Base-by-base conservation (phyloP, 2,888 invertebrate genomes). In the Heliconius ismenius region DNA sequence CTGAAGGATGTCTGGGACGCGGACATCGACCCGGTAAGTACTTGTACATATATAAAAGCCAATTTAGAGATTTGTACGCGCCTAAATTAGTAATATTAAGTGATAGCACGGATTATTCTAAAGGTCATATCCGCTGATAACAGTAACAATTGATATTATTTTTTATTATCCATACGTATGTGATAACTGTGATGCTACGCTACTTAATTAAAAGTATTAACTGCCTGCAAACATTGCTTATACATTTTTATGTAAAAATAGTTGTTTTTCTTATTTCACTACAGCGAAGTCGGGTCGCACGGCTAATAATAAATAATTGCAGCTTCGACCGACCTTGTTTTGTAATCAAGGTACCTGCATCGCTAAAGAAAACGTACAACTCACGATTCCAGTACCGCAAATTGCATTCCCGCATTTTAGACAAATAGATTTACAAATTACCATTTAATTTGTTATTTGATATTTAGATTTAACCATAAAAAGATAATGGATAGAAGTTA, bases 21-120 rank as follows among this genome's bases (percentile, higher is more conserved):
- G 85, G 97, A 97, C 94, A 95, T 97, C 88, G 97, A 97, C 94
- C 96, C 97, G 96, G 97, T 97, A 91, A 96, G 97, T 95, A n/a
- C 58, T 49, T 3, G 15, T 49, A 49, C 86, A 28, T 72, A 54
- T 49, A 70, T 49, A 24, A 64, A 68, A 76, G 58, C 43, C 43
- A 63, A 54, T 62, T 74, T 74, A 76, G 75, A 36, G 7, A 36
- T 58, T 32, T 32, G 24, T 15, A 58, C n/a, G 70, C 70, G 70
- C 70, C 70, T 58, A 70, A 70, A 70, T 32, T 36, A 24, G 32
- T 24, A 70, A 70, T 58, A 70, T 54, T 39, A 11, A 21, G 58
- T 70, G 58, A 58, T 32, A 70, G n/a, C 15, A 70, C 32, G 60
- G 26, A 75, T 70, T 49, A 24, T 21, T 64, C 13, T 63, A 75